These are phyloP conservation scores for Anoplopoma fimbria DNA, from an alignment of 2,113 vertebrate genomes.

Conservation along the genomic window DNA sequence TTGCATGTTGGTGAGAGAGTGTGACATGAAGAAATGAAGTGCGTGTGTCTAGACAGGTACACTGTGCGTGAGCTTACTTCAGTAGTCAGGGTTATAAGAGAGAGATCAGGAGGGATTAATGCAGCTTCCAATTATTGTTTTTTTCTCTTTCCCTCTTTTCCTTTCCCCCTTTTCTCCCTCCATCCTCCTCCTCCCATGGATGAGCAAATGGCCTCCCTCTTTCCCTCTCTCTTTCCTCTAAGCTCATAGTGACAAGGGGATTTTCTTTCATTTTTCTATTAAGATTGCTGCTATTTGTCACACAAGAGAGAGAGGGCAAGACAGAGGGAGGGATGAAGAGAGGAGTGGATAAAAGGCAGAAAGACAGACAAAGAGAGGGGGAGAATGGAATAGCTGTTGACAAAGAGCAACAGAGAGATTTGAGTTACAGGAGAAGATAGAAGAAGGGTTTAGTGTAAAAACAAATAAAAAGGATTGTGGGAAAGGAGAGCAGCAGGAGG, in stretches of 20 bases:
- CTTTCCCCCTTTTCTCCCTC: slow-evolving; percentile 3
- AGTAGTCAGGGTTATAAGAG: slow-evolving; percentile 8
- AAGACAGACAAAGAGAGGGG: background rate
- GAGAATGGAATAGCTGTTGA: background rate
- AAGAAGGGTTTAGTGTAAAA: background rate
- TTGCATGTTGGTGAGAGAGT: background rate
- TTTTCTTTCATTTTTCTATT: slow-evolving; percentile 67
- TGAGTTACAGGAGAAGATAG: background rate
- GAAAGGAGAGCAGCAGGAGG: background rate
- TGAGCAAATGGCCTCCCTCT: slow-evolving; percentile 28
- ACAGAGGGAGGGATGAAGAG: background rate
- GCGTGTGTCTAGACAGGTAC: slow-evolving; percentile 26
- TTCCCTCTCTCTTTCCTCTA: slow-evolving; percentile 29
- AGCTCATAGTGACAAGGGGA: slow-evolving; percentile 59
- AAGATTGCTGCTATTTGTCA: slow-evolving; percentile 59
- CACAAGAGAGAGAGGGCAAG: slow-evolving; percentile 23
- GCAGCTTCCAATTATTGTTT: slow-evolving; percentile 53
- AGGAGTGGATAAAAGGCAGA: background rate
- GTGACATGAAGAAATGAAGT: background rate
- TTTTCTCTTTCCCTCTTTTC: background rate
- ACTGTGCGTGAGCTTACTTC: slow-evolving; percentile 3
- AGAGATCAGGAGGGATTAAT: slow-evolving; percentile 62
- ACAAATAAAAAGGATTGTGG: background rate
- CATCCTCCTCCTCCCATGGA: background rate
- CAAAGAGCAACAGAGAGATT: background rate